Base-by-base conservation (phyloP, 2,888 invertebrate species). In the Argynnis bischoffii region DNA sequence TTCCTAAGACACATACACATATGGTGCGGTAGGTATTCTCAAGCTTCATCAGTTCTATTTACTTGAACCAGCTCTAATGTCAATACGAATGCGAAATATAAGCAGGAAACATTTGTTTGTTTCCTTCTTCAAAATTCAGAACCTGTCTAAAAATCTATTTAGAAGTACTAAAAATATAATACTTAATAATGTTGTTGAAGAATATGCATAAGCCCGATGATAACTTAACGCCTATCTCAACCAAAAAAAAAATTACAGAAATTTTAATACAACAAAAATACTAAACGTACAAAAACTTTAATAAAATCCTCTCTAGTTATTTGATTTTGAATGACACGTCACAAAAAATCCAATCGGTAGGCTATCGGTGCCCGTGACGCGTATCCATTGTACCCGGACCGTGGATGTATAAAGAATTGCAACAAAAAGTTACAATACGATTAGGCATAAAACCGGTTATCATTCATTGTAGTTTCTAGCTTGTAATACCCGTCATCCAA, bases 381-480 rank as follows among this genome's bases (percentile, higher is more conserved):
- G 21, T 13, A 48, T 55, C 35, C 41, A 61, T 61, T 66, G 66
- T 61, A 21, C 26, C 13, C 47, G n/a, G 48, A 59, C 15, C n/a
- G 16, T 48, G n/a, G 48, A 59, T 13, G 51, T 16, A 63, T 56
- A 56, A 67, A 67, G 67, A 63, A 63, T 54, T 48, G 53, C n/a
- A 54, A 67, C 46, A 63, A 63, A 63, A 67, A 51, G 18, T 13
- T 16, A 51, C 53, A 63, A 57, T 63, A 46, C 57, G 53, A 63
- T 67, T 64, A 54, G 47, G 54, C 50, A 67, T 18, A 48, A 54
- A 53, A 35, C 26, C 57, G 46, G 48, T 57, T 63, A 14, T 31
- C 53, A 67, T 64, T 67, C 59, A 63, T 67, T 55, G 66, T 67
- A 59, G 48, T 59, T 63, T 46, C 26, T 46, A 26, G n/a, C 31